Evolutionary conservation across 2,888 invertebrate genomes (phyloP), one percentile per base, ranked within the genome.

Genomic region (Eilema griseolum): DNA sequence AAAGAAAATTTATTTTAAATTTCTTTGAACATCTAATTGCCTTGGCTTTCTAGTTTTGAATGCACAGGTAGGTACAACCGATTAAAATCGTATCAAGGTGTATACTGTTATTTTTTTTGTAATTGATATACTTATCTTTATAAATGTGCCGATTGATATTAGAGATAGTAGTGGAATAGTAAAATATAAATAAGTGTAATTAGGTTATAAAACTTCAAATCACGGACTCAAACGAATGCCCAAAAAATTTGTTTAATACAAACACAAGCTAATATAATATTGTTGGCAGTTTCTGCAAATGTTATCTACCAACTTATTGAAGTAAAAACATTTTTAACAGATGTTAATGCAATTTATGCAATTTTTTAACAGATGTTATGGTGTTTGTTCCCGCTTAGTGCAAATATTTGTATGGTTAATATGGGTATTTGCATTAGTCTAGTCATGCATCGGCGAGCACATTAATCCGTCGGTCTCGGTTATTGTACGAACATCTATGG

Each of bases 31-130:
- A 33, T 20, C 2, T 37, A 41, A 24, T 62, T 37, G 24, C 41
- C 23, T 20, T 20, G 20, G 46, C 64, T 64, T 64, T 64, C 28
- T 28, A 52, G n/a, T 64, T 63, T 52, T 52, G n/a, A 5, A n/a
- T n/a, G 12, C 37, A 26, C 20, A 5, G 5, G 20, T 28, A 5
- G 5, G 20, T 28, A 46, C 63, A 8, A 41, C 12, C 46, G 2
- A 63, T 63, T 46, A 63, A 63, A 63, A 63, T 28, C 46, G 11
- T 28, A 46, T 63, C n/a, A 46, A 28, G 26, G 5, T 52, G 37
- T 62, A 31, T 31, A 1, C n/a, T 52, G 41, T 41, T 41, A 37
- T 46, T 41, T 41, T 63, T 63, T 46, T 24, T n/a, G 8, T 37
- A 24, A 23, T 62, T 52, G 3, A 5, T 52, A 10, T n/a, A 46